Evolutionary conservation across 1,140 invertebrate genomes (phyloP).

Genomic region (Brachionus paranguensis): DNA sequence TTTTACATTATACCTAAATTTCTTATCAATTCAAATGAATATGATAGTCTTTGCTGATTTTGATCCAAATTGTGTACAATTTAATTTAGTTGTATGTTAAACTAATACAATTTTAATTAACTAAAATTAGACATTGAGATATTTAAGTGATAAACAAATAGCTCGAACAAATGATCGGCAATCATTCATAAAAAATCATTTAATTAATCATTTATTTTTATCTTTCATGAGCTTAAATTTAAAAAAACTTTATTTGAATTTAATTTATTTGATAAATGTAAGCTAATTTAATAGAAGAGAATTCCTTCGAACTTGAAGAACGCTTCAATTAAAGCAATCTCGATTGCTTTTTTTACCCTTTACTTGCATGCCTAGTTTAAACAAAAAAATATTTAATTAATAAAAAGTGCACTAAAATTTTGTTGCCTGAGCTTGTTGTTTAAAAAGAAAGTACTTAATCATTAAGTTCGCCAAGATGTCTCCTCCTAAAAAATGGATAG

Average conservation of each 20-base stretch:
- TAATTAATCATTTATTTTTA: neutral
- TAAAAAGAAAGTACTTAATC: neutral
- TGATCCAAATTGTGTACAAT: neutral
- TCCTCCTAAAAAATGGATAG: neutral
- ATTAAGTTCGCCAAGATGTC: neutral
- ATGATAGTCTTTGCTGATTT: too few relatives aligned
- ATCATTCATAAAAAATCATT: neutral
- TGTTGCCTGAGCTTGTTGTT: neutral
- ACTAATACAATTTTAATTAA: neutral
- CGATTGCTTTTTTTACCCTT: neutral
- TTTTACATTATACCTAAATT: too few relatives aligned
- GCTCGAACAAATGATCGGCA: neutral
- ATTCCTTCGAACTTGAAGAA: neutral
- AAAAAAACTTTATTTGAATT: neutral
- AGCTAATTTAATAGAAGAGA: neutral
- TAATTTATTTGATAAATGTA: neutral
- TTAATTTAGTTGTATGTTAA: neutral
- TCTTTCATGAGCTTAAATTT: neutral
- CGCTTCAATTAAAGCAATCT: neutral
- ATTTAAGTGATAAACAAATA: neutral
- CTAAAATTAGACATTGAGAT: neutral
- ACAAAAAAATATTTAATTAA: neutral
- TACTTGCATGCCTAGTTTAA: neutral
- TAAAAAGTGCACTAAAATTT: neutral
- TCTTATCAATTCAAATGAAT: too few relatives aligned